Conservation (phyloP, 2,113 vertebrate genomes). For the Beaufortia kweichowensis region DNA sequence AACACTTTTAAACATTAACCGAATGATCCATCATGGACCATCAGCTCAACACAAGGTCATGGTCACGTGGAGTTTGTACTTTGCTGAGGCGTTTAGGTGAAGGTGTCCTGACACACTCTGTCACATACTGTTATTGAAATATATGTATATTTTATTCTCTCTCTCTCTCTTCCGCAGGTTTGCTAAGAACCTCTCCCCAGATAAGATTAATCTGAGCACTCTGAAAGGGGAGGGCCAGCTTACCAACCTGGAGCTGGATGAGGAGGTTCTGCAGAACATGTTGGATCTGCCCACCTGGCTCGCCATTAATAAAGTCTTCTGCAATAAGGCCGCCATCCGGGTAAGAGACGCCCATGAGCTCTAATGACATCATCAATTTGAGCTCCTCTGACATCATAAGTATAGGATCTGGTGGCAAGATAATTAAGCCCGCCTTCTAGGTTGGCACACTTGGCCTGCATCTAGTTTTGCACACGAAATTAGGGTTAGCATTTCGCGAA, state of each 20-base stretch:
- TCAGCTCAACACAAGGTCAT: neutral
- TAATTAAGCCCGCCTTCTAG: neutral
- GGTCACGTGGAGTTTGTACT: neutral
- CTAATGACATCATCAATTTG: neutral
- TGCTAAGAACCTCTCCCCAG: constrained; percentile 98
- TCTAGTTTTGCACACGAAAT: neutral
- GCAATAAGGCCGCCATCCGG: constrained; percentile 96
- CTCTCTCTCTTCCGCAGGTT: constrained; percentile 78
- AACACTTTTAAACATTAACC: constrained; percentile 43
- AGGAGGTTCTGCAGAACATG: constrained; percentile 98
- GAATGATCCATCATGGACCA: constrained; percentile 1
- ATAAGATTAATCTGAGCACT: constrained; percentile 98
- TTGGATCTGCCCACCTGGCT: constrained; percentile 98
- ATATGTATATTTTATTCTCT: neutral
- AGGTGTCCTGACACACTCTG: no score
- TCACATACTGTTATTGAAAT: no score
- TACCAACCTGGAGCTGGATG: constrained; percentile 96
- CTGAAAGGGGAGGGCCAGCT: constrained; percentile 97
- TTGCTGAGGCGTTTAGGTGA: neutral
- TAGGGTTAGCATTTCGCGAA: no score
- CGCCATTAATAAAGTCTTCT: constrained; percentile 94
- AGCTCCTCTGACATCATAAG: neutral
- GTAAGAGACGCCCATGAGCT: constrained; percentile 70
- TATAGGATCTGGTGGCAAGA: neutral
- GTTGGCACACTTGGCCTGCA: neutral